Evolutionary conservation across 1,140 invertebrate genomes (phyloP), one percentile per base, ranked within the genome.

Genomic region (Portunus trituberculatus): DNA sequence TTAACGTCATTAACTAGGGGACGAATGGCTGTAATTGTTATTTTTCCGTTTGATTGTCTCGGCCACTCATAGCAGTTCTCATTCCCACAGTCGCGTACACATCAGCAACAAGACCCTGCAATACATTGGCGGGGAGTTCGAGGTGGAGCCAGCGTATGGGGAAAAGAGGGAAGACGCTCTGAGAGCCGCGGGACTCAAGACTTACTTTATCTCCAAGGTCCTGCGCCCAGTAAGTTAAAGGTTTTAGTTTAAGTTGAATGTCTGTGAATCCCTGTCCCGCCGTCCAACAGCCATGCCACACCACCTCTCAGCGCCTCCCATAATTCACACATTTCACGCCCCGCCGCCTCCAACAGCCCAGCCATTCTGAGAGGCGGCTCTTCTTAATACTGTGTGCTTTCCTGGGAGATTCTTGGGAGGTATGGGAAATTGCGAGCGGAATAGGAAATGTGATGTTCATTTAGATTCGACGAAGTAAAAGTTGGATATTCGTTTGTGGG

Each of bases 51-150:
- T 59, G 52, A 59, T 59, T 59, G 52, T 10, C 12, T 59, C 52
- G 10, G 10, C 20, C 52, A 16, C 52, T 59, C 52, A 39, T 6
- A 39, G 39, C 39, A 39, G 39, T 10, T 59, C 52, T 20, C 20
- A 1, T 59, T 20, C 52, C 20, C 52, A 67, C 97, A 99, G 98
- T 96, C 98, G 98, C 96, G 99, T 99, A 7, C 99, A 99, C 97
- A 98, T 99, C 96, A 99, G 99, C 14, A 98, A 99, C 96, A 98
- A 98, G 96, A 99, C 99, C 0, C 97, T 99, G 93, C 98, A 98
- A 96, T 99, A 98, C 96, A 97, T 99, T 48, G 98, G 98, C 96
- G 98, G 98, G 8, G 98, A 99, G 97, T 99, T 99, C 97, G 98
- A 99, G 97, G 99, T 99, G 87, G 99, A 99, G 97, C 98, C 98